These are phyloP conservation scores for Leptodon cayanensis DNA, from an alignment of 2,797 vertebrate genomes.

Conservation along the genomic window DNA sequence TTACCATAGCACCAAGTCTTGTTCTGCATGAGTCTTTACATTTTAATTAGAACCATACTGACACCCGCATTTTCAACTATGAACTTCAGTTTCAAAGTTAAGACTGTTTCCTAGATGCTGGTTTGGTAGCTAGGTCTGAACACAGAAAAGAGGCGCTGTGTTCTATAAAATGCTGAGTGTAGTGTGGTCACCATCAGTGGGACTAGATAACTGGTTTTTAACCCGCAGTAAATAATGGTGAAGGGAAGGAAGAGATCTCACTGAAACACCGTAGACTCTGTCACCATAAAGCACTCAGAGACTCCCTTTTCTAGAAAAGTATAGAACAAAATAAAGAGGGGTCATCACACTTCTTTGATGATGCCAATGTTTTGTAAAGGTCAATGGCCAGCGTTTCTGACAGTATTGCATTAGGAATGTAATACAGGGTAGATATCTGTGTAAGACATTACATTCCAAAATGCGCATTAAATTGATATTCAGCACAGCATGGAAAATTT, in stretches of 20 bases:
- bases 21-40: slow-evolving; percentile 27
- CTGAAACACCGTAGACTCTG: neutral
- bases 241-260: neutral
- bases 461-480: neutral
- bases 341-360: neutral
- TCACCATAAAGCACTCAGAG: neutral
- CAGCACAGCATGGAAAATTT: slow-evolving; percentile 21
- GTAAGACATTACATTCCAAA: neutral
- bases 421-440: neutral
- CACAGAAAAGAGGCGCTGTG: neutral
- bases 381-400: neutral
- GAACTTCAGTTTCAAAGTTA: slow-evolving; percentile 28
- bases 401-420: neutral
- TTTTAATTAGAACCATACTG: slow-evolving; percentile 63
- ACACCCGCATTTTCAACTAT: slow-evolving; percentile 39
- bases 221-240: neutral
- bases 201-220: neutral
- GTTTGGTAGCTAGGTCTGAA: neutral
- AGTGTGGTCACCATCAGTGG: neutral
- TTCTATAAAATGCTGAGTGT: neutral
- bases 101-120: neutral
- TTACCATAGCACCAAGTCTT: slow-evolving; percentile 24
- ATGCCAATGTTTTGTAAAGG: neutral
- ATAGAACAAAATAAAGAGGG: neutral
- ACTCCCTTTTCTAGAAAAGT: neutral